Base-by-base conservation (phyloP, 2,888 invertebrate species). In the Drosophila tripunctata region DNA sequence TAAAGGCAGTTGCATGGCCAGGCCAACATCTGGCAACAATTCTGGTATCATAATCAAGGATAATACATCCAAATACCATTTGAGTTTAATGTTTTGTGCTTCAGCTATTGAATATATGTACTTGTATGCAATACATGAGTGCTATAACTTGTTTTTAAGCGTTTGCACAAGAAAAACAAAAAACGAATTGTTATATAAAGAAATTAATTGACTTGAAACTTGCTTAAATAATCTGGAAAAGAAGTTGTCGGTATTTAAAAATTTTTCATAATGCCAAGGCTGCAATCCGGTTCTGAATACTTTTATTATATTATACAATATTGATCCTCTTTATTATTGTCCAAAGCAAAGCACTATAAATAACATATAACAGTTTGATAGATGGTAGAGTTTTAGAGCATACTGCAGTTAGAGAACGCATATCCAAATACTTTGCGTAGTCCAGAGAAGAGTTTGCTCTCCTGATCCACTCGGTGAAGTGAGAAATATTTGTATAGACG, bases 401-500 rank as follows among this genome's bases (percentile, higher is more conserved):
- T 2, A 7, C 22, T 15, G 27, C 17, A n/a, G 36, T 15, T 0
- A 24, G 10, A 2, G 41, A 3, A 0, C 38, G 12, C 62, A 67
- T 36, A 2, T 6, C 0, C 2, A 8, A 2, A 14, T 6, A 72
- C 0, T n/a, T 4, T 2, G n/a, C 2, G 17, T 72, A 72, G 44
- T 72, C 36, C 4, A 72, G 17, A 7, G 72, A 17, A 1, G 31
- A 14, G 24, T 72, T 72, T 4, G 17, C 41, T 2, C 0, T 5
- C 4, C 4, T 10, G n/a, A 73, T 73, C 73, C 74, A 73, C 4
- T 45, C 7, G 19, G 33, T 0, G n/a, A 40, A 61, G 22, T 61
- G 6, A 0, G 69, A 55, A 7, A 73, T 36, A 43, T 73, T 73
- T 6, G 73, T 69, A 7, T 73, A 73, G 47, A 73, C 73, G n/a